Percentiles rank a stretch among this genome's conserved stretches.
These are phyloP conservation scores for Porites lutea DNA, from an alignment of 64 coral and sea anemone genomes.

Conservation along the genomic window DNA sequence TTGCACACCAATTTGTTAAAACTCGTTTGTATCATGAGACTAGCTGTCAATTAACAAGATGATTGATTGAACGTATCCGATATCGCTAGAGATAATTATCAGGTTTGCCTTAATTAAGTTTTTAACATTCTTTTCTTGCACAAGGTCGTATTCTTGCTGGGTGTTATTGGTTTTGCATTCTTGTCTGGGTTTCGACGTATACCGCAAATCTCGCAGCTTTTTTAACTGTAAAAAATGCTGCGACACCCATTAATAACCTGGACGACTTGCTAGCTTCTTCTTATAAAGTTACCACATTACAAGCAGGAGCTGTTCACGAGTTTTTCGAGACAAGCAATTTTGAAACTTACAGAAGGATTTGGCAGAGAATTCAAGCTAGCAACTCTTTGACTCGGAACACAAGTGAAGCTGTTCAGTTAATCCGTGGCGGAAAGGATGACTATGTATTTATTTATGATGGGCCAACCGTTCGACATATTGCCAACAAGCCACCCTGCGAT, in stretches of 20 bases:
- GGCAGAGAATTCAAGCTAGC: slow-evolving; percentile 5
- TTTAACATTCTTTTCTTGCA: background rate
- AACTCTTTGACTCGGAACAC: background rate
- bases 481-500: slow-evolving; percentile 37
- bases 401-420: background rate
- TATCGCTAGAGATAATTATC: no score
- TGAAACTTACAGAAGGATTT: slow-evolving; percentile 26
- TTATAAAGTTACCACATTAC: background rate
- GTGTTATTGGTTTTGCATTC: slow-evolving; percentile 77
- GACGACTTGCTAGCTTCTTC: slow-evolving; percentile 44
- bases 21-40: no score
- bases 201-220: slow-evolving; percentile 86
- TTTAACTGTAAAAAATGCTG: slow-evolving; percentile 62
- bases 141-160: slow-evolving; percentile 71
- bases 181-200: slow-evolving; percentile 75
- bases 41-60: no score
- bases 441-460: slow-evolving; percentile 37
- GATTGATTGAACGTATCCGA: no score
- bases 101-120: background rate
- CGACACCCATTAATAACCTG: slow-evolving; percentile 52
- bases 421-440: background rate
- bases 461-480: slow-evolving; percentile 8
- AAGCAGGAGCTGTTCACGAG: background rate
- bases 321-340: background rate
- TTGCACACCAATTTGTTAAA: no score